A percentile compares a stretch with the other conserved stretches of the same genome.
Conservation (phyloP, 2,888 invertebrate genomes). For the Ophraella communa region DNA sequence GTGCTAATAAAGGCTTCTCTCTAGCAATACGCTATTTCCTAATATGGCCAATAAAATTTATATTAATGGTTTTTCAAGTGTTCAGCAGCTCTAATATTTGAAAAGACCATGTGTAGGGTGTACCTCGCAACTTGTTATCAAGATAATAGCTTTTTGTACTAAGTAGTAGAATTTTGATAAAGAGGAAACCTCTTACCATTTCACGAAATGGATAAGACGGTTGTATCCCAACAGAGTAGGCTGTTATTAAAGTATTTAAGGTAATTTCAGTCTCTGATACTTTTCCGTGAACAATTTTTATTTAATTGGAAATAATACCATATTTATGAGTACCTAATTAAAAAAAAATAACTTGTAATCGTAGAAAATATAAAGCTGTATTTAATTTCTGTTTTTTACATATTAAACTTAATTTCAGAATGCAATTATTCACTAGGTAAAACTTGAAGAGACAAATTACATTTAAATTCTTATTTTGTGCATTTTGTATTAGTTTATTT, state of each 20-base stretch:
- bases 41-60: conserved; percentile 23
- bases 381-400: no score
- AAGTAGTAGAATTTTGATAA: conserved; percentile 51
- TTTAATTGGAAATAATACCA: background rate
- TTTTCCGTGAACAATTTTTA: background rate
- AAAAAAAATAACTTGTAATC: no score
- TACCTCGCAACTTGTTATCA: conserved; percentile 53
- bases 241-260: conserved; percentile 49
- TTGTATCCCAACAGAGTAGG: conserved; percentile 52
- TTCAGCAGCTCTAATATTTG: conserved; percentile 38
- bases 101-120: conserved; percentile 51
- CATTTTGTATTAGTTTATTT: conserved; percentile 50
- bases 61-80: conserved; percentile 42
- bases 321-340: no score
- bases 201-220: conserved; percentile 56
- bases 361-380: no score
- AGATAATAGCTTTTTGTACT: conserved; percentile 43
- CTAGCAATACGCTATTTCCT: conserved; percentile 1
- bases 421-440: background rate
- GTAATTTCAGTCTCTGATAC: conserved; percentile 8
- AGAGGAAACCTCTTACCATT: conserved; percentile 56
- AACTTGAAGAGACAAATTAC: background rate
- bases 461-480: conserved; percentile 40
- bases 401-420: no score
- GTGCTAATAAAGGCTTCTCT: no score